A percentile compares a stretch with the other conserved stretches of the same genome.
Conservation (phyloP, 2,797 vertebrate genomes). For the Tachyglossus aculeatus region DNA sequence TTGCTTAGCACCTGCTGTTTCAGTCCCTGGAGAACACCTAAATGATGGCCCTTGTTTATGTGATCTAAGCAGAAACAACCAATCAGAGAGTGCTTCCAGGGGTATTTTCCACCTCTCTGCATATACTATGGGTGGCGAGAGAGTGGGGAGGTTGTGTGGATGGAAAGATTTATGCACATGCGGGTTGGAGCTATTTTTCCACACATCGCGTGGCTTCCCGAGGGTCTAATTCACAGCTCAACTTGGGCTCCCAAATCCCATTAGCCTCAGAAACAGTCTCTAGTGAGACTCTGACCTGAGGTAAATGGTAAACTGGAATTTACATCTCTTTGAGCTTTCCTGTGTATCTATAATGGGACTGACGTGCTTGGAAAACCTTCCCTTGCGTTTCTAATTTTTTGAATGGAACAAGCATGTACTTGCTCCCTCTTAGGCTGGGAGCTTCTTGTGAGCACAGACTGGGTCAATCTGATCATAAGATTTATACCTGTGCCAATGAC, state of each 20-base stretch:
- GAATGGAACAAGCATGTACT: neutral
- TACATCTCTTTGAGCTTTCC: neutral
- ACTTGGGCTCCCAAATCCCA: neutral
- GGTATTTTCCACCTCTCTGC: neutral
- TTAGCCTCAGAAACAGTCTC: constrained; percentile 16
- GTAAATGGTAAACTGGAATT: constrained; percentile 3
- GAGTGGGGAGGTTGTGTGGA: neutral
- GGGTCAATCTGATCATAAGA: too few species aligned
- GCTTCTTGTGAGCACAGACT: too few species aligned
- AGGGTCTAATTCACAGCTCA: constrained; percentile 26
- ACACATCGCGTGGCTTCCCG: neutral
- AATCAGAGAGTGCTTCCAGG: neutral
- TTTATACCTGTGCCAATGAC: too few species aligned
- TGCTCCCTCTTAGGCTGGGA: too few species aligned
- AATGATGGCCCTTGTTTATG: too few species aligned
- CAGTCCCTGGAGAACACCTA: neutral
- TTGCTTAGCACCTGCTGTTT: constrained; percentile 8
- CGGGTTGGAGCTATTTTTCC: constrained; percentile 34
- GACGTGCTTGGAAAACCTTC: neutral
- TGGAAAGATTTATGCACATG: constrained; percentile 15
- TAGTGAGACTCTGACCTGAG: constrained; percentile 16
- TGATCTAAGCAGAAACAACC: too few species aligned
- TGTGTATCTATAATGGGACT: neutral
- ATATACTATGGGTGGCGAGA: neutral
- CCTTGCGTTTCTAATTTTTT: neutral